These are phyloP conservation scores for Helostoma temminkii DNA, from an alignment of 2,797 vertebrate genomes.

Conservation along the genomic window DNA sequence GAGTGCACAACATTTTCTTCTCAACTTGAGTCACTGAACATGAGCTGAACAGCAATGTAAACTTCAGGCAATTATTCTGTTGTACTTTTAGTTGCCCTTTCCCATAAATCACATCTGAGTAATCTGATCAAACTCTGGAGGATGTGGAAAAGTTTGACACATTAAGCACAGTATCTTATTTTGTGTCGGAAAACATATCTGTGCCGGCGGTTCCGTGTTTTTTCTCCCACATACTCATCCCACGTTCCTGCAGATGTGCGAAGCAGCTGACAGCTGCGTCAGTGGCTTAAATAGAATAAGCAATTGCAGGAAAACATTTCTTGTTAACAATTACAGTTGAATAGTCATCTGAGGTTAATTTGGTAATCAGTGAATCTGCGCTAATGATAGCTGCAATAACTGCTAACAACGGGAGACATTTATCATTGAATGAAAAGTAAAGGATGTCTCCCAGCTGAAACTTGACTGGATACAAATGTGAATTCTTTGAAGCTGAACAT, in stretches of 20 bases:
- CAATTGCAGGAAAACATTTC: slow-evolving; percentile 66
- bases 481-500: not conserved
- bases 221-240: slow-evolving; percentile 32
- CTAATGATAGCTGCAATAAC: slow-evolving; percentile 62
- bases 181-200: slow-evolving; percentile 1
- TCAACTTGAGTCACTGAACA: slow-evolving; percentile 17
- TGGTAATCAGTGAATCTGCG: slow-evolving; percentile 80
- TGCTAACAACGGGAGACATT: slow-evolving; percentile 50
- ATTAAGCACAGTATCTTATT: not conserved
- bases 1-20: slow-evolving; percentile 25
- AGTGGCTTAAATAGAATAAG: slow-evolving; percentile 61
- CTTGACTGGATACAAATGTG: slow-evolving; percentile 22
- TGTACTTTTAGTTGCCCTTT: slow-evolving; percentile 34
- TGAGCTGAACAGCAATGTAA: slow-evolving; percentile 29
- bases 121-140: slow-evolving; percentile 39
- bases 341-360: slow-evolving; percentile 78
- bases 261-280: slow-evolving; percentile 84
- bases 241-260: slow-evolving; percentile 76
- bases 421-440: slow-evolving; percentile 35
- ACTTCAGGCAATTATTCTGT: slow-evolving; percentile 51
- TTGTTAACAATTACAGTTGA: slow-evolving; percentile 69
- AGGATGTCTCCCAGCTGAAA: slow-evolving; percentile 33
- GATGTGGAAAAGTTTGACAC: slow-evolving; percentile 33
- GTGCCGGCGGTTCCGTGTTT: slow-evolving; percentile 17
- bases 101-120: slow-evolving; percentile 47